Evolutionary conservation across 2,113 vertebrate species (phyloP), one percentile per base, ranked within the genome.

Genomic region (Pholis gunnellus): DNA sequence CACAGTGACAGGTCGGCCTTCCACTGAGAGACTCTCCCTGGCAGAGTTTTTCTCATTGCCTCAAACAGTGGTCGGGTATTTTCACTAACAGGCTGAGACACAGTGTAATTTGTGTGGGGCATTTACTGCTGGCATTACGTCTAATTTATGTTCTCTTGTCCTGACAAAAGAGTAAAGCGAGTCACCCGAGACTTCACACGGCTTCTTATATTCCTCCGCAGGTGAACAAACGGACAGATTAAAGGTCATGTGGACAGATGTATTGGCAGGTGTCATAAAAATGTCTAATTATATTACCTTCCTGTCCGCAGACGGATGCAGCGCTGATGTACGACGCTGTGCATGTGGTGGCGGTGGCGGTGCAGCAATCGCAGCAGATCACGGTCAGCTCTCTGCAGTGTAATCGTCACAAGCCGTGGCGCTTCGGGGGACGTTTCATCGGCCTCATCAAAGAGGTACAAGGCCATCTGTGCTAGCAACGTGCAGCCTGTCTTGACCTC

Each of bases 351-450:
- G 98, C 98, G 0, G 97, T 99, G 91, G 98, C 98, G 0, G 97
- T 99, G 76, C 98, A 99, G 85, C 98, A 99, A 91, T 97, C 99
- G n/a, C 96, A 97, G 9, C 98, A 99, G 95, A 99, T 99, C 96
- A 99, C 98, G 2, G 98, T 99, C 89, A 99, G 98, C 57, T 99
- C 98, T 0, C 95, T 99, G 54, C 98, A 99, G 93, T 99, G 98
- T 83, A 99, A 99, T 86, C 95, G 98, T 52, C 98, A 99, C 94
- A 99, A 99, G 74, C 98, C 98, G 0, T 99, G 98, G 98, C 97
- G 98, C 87, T 99, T 99, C 65, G 98, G 98, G 25, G 96, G 96
- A 1, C 97, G 98, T 38, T 99, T 99, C 85, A 99, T 99, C 96
- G 95, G 94, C 63, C 96, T 99, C 72, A 99, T 99, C 92, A 99